Conservation (phyloP, 2,113 vertebrate species). For the Ovis canadensis region DNA sequence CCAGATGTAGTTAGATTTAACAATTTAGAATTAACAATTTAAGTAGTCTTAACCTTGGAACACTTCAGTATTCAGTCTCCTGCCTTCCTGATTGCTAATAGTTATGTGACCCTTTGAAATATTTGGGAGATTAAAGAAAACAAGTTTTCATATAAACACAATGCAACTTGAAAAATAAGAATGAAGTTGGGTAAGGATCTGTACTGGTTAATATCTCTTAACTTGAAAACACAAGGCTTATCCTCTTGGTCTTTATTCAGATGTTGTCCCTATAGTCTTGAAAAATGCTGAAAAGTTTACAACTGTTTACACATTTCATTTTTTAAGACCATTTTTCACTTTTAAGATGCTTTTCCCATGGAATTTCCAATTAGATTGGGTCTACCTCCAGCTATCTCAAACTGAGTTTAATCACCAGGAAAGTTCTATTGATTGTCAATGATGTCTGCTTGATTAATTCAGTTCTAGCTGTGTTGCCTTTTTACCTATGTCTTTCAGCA, state of each 20-base stretch:
- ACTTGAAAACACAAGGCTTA: background rate
- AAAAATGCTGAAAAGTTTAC: background rate
- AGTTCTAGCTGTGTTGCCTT: conserved; percentile 2
- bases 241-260: background rate
- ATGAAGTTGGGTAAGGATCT: background rate
- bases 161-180: background rate
- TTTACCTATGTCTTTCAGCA: conserved; percentile 33
- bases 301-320: conserved; percentile 23
- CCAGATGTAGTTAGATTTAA: background rate
- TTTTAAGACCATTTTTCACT: conserved; percentile 25
- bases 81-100: background rate
- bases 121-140: background rate
- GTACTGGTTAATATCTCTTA: background rate
- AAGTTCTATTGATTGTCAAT: conserved; percentile 47
- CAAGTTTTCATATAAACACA: background rate
- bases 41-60: background rate
- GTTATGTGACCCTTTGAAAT: background rate
- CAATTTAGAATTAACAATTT: background rate
- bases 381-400: conserved; percentile 46
- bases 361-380: background rate
- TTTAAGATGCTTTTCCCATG: conserved; percentile 10
- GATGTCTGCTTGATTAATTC: conserved; percentile 60
- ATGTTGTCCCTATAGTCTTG: conserved; percentile 6
- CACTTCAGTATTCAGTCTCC: background rate
- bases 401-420: conserved; percentile 50